Evolutionary conservation across 2,888 invertebrate genomes (phyloP).

Genomic region (Saturnia pavonia): DNA sequence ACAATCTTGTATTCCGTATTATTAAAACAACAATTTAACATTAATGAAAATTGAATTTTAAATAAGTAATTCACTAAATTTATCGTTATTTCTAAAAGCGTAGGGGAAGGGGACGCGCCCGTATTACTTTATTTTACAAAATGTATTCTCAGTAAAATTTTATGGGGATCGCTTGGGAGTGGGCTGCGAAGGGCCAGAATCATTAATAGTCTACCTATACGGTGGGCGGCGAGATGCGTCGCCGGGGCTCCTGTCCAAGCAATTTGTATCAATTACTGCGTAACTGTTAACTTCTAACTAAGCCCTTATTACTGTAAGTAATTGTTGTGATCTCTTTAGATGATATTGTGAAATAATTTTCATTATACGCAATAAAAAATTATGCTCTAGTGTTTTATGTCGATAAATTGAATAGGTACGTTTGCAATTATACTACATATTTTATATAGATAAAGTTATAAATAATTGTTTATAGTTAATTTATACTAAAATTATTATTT

Average conservation of each 20-base stretch:
- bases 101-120: constrained; percentile 40
- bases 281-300: constrained; percentile 52
- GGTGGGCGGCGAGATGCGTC: constrained; percentile 39
- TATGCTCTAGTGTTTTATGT: not conserved
- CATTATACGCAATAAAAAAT: not conserved
- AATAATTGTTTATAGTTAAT: not conserved
- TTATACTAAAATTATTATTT: not conserved
- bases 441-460: not conserved
- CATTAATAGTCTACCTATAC: constrained; percentile 62
- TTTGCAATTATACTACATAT: not conserved
- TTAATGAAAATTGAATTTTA: constrained; percentile 11
- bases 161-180: constrained; percentile 60
- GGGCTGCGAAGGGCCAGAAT: constrained; percentile 46
- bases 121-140: constrained; percentile 69
- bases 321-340: not conserved
- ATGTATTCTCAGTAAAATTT: constrained; percentile 72
- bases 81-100: constrained; percentile 29
- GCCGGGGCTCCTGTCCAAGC: constrained; percentile 42
- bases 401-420: not conserved
- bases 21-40: constrained; percentile 9
- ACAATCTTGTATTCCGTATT: not conserved
- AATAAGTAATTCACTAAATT: constrained; percentile 18
- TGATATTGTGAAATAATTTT: not conserved
- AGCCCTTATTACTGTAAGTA: constrained; percentile 45
- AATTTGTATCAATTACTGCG: constrained; percentile 66